These are phyloP conservation scores for Orussus abietinus DNA, from an alignment of 1,140 invertebrate species.

Conservation along the genomic window DNA sequence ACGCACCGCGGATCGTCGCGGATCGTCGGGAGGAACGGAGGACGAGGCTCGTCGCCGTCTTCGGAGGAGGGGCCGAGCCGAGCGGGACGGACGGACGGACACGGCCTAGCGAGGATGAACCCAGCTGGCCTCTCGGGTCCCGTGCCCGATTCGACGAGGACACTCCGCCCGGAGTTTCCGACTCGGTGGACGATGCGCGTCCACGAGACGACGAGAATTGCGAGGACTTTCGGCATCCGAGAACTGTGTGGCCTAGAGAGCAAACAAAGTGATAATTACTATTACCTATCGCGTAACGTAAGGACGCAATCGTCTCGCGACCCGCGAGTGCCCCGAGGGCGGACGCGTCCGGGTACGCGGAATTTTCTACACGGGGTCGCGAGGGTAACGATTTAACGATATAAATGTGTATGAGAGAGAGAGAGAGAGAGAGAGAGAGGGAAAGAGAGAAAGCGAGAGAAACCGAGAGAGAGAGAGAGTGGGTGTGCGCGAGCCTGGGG, in stretches of 20 bases:
- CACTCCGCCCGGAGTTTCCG: constrained; percentile 2
- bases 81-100: constrained; percentile 21
- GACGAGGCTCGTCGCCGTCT: constrained; percentile 14
- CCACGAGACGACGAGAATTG: constrained; percentile 26
- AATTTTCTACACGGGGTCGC: constrained; percentile 55
- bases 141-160: constrained; percentile 34
- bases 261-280: constrained; percentile 53
- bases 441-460: no score
- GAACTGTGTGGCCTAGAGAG: constrained; percentile 55
- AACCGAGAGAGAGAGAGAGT: no score
- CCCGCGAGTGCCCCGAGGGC: constrained; percentile 53
- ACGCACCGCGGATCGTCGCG: no score
- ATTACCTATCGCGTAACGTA: constrained; percentile 43
- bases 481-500: constrained; percentile 34
- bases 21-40: no score
- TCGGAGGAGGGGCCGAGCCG: constrained; percentile 10
- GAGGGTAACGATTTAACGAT: constrained; percentile 48
- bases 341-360: no score
- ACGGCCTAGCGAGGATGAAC: constrained; percentile 53
- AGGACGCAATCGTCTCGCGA: no score
- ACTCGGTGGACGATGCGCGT: constrained; percentile 15
- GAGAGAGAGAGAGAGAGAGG: no score
- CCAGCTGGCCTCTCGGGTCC: constrained; percentile 50
- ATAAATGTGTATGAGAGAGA: no score
- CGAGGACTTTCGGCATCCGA: constrained; percentile 41